A percentile compares a stretch with the other conserved stretches of the same genome.
Evolutionary conservation across 2,113 vertebrate genomes (phyloP).

Genomic region (Pagrus major): DNA sequence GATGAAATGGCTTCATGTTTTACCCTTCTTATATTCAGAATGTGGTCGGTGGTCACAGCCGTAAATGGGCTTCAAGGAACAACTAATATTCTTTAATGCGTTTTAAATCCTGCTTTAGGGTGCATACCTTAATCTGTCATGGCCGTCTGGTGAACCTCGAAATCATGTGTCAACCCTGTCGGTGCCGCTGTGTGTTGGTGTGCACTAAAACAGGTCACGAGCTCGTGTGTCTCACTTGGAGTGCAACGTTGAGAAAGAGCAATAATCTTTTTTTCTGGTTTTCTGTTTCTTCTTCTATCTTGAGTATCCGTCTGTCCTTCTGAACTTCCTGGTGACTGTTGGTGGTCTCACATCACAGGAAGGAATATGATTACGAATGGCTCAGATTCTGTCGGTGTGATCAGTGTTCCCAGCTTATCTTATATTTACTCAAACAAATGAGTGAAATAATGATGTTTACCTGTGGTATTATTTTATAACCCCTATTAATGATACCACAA

Average conservation of each 20-base stretch:
- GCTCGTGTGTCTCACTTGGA: background rate
- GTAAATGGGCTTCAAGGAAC: background rate
- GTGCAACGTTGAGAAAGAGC: background rate
- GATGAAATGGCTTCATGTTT: background rate
- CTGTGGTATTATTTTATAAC: background rate
- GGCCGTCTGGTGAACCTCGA: constrained; percentile 41
- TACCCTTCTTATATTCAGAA: background rate
- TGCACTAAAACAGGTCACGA: constrained; percentile 22
- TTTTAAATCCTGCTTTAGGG: background rate
- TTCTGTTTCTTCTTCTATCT: background rate
- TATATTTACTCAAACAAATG: constrained; percentile 38
- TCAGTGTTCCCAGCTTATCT: background rate
- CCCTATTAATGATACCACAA: background rate
- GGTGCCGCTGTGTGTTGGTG: background rate
- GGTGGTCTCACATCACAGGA: background rate
- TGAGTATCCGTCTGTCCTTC: background rate
- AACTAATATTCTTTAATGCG: constrained; percentile 25
- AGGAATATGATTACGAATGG: background rate
- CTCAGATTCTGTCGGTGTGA: background rate
- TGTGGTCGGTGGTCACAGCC: background rate
- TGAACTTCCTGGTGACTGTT: background rate
- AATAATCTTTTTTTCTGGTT: background rate
- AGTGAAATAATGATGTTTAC: constrained; percentile 32
- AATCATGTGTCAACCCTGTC: background rate
- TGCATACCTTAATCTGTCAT: constrained; percentile 9